Percentiles rank a stretch among this genome's conserved stretches.
These are phyloP conservation scores for Thecophora atra DNA, from an alignment of 2,888 invertebrate species.

Conservation along the genomic window DNA sequence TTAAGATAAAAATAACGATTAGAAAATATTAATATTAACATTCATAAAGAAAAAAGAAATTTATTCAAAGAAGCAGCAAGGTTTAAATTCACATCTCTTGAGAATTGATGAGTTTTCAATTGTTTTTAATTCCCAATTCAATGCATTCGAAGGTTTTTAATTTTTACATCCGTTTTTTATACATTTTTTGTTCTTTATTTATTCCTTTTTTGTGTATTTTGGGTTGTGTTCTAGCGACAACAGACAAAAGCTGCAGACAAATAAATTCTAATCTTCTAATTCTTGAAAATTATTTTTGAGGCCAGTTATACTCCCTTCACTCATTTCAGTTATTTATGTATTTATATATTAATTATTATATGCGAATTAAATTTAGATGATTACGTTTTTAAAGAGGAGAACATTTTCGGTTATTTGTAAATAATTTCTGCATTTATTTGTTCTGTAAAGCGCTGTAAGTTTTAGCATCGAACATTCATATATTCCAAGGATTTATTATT, in stretches of 20 bases:
- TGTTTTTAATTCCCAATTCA: neutral
- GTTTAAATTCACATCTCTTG: neutral
- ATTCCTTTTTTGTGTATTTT: neutral
- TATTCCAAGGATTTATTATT: neutral
- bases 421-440: no score
- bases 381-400: no score
- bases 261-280: neutral
- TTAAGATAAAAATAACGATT: no score
- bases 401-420: no score
- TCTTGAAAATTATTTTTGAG: no score
- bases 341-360: neutral
- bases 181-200: no score
- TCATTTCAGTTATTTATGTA: slow-evolving; percentile 1
- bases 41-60: neutral
- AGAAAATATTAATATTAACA: neutral
- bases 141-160: neutral
- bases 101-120: neutral
- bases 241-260: neutral
- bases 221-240: neutral
- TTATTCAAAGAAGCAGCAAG: neutral
- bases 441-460: no score
- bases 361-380: neutral
- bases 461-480: no score
- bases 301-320: no score
- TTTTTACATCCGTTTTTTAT: no score